Evolutionary conservation across 92 coral and sea anemone species (phyloP), one percentile per base, ranked within the genome.

Genomic region (Palythoa grandiflora): DNA sequence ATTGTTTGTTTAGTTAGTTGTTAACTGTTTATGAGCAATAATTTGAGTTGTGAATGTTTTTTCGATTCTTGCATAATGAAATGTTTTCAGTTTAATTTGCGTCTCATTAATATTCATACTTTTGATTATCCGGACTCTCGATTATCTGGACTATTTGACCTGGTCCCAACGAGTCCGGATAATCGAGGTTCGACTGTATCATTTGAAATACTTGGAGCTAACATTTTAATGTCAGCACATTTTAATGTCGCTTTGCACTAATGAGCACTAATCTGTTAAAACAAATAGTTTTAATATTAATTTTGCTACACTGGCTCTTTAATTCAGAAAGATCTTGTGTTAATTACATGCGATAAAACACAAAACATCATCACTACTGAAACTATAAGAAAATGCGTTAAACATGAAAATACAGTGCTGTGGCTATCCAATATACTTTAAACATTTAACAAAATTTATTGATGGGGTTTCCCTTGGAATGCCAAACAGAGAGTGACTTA

Each of bases 391-490:
- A 1, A 68, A 68, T 68, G 73, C 28, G 17, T 68, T 68, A 16
- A 68, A 16, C 37, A 68, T 68, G 21, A 16, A 16, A 68, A 16
- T 3, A 20, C 73, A 9, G 3, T 16, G 10, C 28, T 68, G 17
- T 68, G 73, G 7, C 38, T 3, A 16, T 68, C 73, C 3, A 68
- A 68, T 40, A 28, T 68, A 57, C n/a, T 57, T 57, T 8, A 57
- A 57, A 8, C 65, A 11, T 3, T 17, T 65, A 12, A 77, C 87
- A n/a, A 40, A 75, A 75, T 28, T 40, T 4, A 36, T 40, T 91
- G 93, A 91, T 78, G 88, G 3, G 91, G 91, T 0, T 38, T 88
- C 2, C 93, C 91, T 17, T 91, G 89, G 89, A 66, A 37, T 15
- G 35, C 72, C 1, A 60, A 51, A 10, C 1, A 20, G 12, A 48